These are phyloP conservation scores for Atlantisia rogersi DNA, from an alignment of 2,113 vertebrate genomes.

Conservation along the genomic window DNA sequence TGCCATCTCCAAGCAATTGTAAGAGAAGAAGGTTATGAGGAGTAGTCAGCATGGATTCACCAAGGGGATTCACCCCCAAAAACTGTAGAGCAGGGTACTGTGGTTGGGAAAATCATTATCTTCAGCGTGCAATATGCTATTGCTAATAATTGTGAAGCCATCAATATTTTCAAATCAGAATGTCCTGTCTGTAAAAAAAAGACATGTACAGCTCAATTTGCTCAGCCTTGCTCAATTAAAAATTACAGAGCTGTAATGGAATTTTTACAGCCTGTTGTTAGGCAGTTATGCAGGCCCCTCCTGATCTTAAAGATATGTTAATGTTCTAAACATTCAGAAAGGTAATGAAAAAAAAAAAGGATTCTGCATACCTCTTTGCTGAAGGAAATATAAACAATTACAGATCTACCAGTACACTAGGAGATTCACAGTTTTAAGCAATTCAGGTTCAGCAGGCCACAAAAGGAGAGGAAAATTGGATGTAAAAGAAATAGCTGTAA, in stretches of 20 bases:
- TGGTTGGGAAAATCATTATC: not conserved
- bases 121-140: not conserved
- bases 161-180: not conserved
- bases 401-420: not conserved
- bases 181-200: not conserved
- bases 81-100: not conserved
- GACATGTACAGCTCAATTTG: not conserved
- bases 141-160: not conserved
- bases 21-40: no score
- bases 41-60: no score
- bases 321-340: not conserved
- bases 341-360: not conserved
- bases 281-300: not conserved
- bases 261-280: not conserved
- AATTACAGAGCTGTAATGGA: not conserved
- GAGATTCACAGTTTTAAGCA: not conserved
- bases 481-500: not conserved
- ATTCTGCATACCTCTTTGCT: not conserved
- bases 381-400: not conserved
- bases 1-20: no score
- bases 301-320: not conserved
- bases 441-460: not conserved
- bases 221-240: not conserved
- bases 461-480: not conserved
- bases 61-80: no score